phyloP scores from a whole-genome alignment of 2,888 invertebrate species.

The Pyrochroa serraticornis region DNA sequence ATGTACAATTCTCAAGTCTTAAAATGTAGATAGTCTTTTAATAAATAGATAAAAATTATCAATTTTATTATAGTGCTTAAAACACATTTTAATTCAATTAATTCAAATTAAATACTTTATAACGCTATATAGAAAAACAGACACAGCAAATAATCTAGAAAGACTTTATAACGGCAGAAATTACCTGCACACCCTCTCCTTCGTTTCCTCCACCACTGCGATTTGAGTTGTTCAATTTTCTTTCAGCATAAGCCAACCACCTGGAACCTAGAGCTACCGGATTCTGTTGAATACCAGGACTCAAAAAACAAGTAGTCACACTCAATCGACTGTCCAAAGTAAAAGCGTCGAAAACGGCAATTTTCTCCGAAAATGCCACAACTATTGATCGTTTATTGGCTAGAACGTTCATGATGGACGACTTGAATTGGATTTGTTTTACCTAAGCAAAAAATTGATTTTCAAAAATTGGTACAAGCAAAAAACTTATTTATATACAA shows the following conservation, averaged over 20 bases:
- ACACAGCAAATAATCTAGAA: too few species aligned
- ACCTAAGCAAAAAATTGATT: constrained; percentile 60
- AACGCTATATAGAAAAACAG: too few species aligned
- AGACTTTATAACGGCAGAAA: too few species aligned
- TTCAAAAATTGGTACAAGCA: background rate
- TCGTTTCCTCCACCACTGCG: constrained; percentile 85
- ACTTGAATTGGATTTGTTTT: constrained; percentile 92
- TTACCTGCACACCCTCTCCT: constrained; percentile 61
- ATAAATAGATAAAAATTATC: too few species aligned
- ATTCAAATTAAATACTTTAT: too few species aligned
- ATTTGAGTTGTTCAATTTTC: constrained; percentile 77
- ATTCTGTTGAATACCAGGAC: constrained; percentile 79
- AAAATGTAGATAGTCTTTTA: too few species aligned
- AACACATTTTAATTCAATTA: too few species aligned
- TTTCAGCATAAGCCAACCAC: constrained; percentile 87
- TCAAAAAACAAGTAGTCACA: constrained; percentile 88
- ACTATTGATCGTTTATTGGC: constrained; percentile 89
- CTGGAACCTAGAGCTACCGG: constrained; percentile 87
- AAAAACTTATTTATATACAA: constrained; percentile 13
- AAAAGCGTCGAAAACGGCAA: constrained; percentile 89
- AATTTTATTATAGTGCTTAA: too few species aligned
- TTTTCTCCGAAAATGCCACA: constrained; percentile 86
- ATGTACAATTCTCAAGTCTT: too few species aligned
- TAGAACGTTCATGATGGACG: constrained; percentile 83
- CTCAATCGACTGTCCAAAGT: constrained; percentile 86